These are phyloP conservation scores for Heliconius nattereri DNA, from an alignment of 1,140 invertebrate genomes.

Conservation along the genomic window DNA sequence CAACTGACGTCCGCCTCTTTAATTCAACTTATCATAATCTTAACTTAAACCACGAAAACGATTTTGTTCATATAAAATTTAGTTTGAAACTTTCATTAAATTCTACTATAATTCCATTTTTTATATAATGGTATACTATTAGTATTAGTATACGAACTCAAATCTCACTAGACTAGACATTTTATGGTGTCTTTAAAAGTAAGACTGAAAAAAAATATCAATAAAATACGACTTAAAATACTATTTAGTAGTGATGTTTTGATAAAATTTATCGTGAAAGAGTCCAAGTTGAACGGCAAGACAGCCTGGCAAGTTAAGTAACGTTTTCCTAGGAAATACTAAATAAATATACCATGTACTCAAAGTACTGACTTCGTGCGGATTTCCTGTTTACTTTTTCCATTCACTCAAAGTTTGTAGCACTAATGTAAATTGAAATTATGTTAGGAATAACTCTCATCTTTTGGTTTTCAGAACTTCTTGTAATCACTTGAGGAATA, in stretches of 20 bases:
- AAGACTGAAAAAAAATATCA: background rate
- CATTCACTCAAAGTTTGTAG: background rate
- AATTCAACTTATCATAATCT: no score
- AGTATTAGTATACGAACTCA: no score
- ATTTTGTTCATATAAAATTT: no score
- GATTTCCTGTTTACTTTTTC: constrained; percentile 7
- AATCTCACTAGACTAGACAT: no score
- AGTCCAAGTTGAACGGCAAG: background rate
- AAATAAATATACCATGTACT: constrained; percentile 5
- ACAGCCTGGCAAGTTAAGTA: background rate
- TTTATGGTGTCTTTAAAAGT: no score
- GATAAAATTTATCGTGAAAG: background rate
- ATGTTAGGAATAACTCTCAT: background rate
- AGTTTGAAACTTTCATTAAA: no score
- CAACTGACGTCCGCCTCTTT: no score
- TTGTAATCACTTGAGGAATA: no score
- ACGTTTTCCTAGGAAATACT: background rate
- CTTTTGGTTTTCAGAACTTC: background rate
- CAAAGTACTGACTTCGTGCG: constrained; percentile 1
- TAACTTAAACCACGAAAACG: no score
- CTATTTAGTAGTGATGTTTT: background rate
- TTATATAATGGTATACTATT: no score
- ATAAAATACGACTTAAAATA: background rate
- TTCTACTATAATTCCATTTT: no score
- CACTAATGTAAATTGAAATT: constrained; percentile 2